Base-by-base conservation (phyloP, 2,888 invertebrate genomes). In the Cheiracanthium punctorium region DNA sequence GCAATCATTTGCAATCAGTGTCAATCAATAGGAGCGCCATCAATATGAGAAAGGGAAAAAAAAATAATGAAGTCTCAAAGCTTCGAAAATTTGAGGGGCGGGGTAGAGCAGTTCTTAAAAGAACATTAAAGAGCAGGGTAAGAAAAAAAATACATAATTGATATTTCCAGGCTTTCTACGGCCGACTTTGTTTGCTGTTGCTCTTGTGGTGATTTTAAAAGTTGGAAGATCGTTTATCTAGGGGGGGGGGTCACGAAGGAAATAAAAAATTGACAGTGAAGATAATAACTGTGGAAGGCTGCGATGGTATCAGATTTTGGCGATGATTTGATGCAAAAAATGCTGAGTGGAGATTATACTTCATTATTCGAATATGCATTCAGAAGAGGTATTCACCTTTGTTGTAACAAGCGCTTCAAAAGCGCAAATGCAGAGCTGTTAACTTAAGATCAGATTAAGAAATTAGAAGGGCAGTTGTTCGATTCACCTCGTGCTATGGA, bases 1-100 rank as follows among this genome's bases (percentile, higher is more conserved):
- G 84, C 84, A 85, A 85, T 85, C 84, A 85, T 70, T 85, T 74
- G 84, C 79, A 85, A 85, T 85, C 84, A 85, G 74, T 85, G 84
- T 85, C 84, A 85, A 85, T 85, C 84, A 85, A 33, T 85, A 14
- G 52, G 58, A 29, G 70, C 37, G 30, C 69, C 69, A 79, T 84
- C 72, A 79, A 84, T 79, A 77, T n/a, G n/a, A n/a, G n/a, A n/a
- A n/a, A n/a, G 58, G 77, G 29, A 20, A 8, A 20, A 64, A 24
- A 10, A 79, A 84, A 72, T 79, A 84, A 14, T 73, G 33, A 69
- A 75, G 75, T 70, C 30, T 75, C 20, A 58, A 52, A 32, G 52
- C 79, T 32, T 69, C 73, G 79, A 69, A 85, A 85, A 85, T 85
- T 85, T 79, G 48, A 29, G 70, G 67, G 84, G 84, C 73, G 84